Evolutionary conservation across 1,140 invertebrate species (phyloP), one percentile per base, ranked within the genome.

Genomic region (Scylla paramamosain): DNA sequence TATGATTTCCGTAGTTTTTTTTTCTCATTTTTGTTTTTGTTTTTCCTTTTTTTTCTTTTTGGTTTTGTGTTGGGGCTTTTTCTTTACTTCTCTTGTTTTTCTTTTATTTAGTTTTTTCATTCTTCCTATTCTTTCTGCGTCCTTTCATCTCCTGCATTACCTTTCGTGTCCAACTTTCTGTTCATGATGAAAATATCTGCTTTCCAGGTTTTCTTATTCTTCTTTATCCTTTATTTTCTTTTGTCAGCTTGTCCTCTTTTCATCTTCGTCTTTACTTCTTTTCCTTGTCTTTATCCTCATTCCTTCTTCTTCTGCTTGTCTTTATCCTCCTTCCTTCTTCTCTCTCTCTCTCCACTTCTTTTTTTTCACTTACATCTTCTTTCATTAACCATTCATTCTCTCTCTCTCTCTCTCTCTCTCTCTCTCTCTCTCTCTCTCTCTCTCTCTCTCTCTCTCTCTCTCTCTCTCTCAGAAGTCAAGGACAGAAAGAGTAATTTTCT

Each of bases 381-480:
- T 87, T 28, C 45, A 2, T 88, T 32, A 29, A 6, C 29, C 45
- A 4, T n/a, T 16, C n/a, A 2, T 88, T 29, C 32, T 12, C 31
- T 88, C 86, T 32, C 10, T 46, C 7, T n/a, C 20, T n/a, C n/a
- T 20, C n/a, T n/a, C n/a, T 0, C n/a, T 77, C 1, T n/a, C 67
- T n/a, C 8, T 77, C 32, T 39, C 87, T 25, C 32, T 25, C 31
- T 32, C 31, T 31, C 87, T 88, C 87, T 88, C 87, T 88, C 88
- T 90, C 88, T 90, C 88, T 90, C 88, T 90, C 88, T 46, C 88
- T 48, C 86, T 88, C 86, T 88, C 86, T 88, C 86, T 88, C 86
- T 88, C 86, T 88, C 86, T 88, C 86, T 88, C 86, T 88, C 86
- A 39, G 39, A 39, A 39, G 39, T 39, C 39, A 39, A 39, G 52